These are phyloP conservation scores for Sebastes ruberrimus DNA, from an alignment of 2,797 vertebrate genomes.

Conservation along the genomic window DNA sequence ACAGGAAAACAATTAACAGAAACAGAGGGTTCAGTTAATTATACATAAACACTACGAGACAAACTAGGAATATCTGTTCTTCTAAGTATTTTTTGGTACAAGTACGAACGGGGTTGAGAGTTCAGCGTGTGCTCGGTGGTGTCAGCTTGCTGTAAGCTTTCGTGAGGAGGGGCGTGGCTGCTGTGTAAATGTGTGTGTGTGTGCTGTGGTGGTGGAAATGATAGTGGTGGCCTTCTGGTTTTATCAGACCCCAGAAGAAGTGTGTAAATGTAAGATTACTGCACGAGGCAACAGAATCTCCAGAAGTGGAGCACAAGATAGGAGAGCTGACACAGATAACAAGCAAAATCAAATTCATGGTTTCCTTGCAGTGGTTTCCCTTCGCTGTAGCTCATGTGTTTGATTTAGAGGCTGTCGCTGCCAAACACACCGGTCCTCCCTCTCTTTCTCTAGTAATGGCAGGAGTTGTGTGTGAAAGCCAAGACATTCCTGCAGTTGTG, in stretches of 20 bases:
- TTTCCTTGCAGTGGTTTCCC: constrained; percentile 67
- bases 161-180: constrained; percentile 11
- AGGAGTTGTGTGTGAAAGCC: constrained; percentile 62
- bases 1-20: background rate
- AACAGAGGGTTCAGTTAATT: background rate
- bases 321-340: constrained; percentile 52
- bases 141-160: constrained; percentile 18
- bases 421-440: constrained; percentile 53
- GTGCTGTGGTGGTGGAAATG: constrained; percentile 24
- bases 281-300: constrained; percentile 6
- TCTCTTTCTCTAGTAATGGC: constrained; percentile 46
- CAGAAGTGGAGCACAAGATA: constrained; percentile 41
- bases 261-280: constrained; percentile 40
- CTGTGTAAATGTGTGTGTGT: constrained; percentile 33
- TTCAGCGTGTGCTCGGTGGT: constrained; percentile 14
- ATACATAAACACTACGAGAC: background rate
- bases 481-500: constrained; percentile 72
- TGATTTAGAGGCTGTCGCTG: constrained; percentile 69
- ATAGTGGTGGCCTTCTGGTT: constrained; percentile 35
- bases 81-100: background rate
- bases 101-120: background rate
- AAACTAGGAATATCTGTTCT: constrained; percentile 1
- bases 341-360: constrained; percentile 68
- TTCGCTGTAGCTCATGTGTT: constrained; percentile 45
- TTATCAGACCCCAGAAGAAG: constrained; percentile 38